Base-by-base conservation (phyloP, 2,113 vertebrate species). In the Dipodomys merriami region DNA sequence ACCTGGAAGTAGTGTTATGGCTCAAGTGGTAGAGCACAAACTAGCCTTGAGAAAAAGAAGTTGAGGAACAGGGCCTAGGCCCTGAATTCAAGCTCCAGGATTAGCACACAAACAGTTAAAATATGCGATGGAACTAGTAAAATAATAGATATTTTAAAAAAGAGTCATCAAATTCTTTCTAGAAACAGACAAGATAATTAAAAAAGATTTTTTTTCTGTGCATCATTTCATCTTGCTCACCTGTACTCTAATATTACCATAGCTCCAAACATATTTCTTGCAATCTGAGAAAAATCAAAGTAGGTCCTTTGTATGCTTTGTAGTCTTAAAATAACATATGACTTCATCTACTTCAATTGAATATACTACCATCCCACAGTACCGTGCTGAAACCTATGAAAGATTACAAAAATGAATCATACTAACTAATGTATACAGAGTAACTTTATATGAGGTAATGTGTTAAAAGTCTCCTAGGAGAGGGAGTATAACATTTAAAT, bases 341-440 rank as follows among this genome's bases (percentile, higher is more conserved):
- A 76, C 60, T 83, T 83, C 86, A 86, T 83, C 60, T 3, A 39
- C 30, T 76, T 94, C 44, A 35, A 73, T 13, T 86, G 68, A 72
- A 87, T 68, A 73, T 0, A 29, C 30, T 80, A 73, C 10, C 33
- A 76, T 49, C 78, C 83, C 53, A 78, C 12, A 25, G 64, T 49
- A 71, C 33, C 78, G 23, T 80, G 29, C 0, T 91, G 44, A 92
- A 90, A 87, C 44, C 9, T 65, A 20, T 13, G 9, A 57, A 88
- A 72, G 68, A 78, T 65, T 76, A 81, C 29, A 81, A 69, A 49
- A 76, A 39, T 20, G 64, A 93, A 80, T 82, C 74, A 53, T 29
- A 94, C 49, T 18, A 69, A 62, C 64, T 78, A 65, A 85, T 78
- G 29, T 71, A 83, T 67, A 74, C 6, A 73, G 39, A 71, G 76